Evolutionary conservation across 2,797 vertebrate genomes (phyloP).

Genomic region (Coendou prehensilis): DNA sequence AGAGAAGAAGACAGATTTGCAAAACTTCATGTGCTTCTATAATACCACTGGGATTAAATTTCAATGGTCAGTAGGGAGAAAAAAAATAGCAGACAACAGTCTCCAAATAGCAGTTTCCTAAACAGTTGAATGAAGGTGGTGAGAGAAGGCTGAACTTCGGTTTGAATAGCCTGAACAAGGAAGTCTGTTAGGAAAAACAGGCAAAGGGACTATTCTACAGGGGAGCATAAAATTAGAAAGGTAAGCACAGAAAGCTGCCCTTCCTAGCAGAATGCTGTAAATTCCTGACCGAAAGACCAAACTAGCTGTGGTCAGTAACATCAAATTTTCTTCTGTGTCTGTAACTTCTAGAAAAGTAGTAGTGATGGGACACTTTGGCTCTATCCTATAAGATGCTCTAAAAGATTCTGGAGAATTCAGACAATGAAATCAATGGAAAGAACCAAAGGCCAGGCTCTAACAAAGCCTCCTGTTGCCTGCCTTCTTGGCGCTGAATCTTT

Average conservation of each 20-base stretch:
- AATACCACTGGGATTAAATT: conserved; percentile 19
- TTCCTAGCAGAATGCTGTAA: not conserved
- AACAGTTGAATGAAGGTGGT: conserved; percentile 8
- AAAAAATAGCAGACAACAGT: conserved; percentile 7
- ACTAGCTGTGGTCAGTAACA: not conserved
- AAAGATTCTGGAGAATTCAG: conserved; percentile 59
- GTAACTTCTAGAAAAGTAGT: not conserved
- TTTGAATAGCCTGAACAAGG: not conserved
- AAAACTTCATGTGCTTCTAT: not conserved
- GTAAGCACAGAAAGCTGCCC: not conserved
- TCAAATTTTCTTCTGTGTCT: not conserved
- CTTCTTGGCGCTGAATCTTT: not conserved
- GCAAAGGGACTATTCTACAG: not conserved
- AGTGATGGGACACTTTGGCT: not conserved
- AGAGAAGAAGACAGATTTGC: not conserved
- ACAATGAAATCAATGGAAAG: conserved; percentile 11
- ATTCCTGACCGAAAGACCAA: not conserved
- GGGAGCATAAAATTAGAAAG: not conserved
- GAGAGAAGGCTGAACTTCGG: not conserved
- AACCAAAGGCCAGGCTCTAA: conserved; percentile 31
- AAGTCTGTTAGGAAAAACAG: not conserved
- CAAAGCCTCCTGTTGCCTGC: not conserved
- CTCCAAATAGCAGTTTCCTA: conserved; percentile 1
- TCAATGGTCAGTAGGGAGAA: not conserved
- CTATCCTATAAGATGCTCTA: not conserved